Conservation (phyloP, 2,113 vertebrate species). For the Apteryx owenii region DNA sequence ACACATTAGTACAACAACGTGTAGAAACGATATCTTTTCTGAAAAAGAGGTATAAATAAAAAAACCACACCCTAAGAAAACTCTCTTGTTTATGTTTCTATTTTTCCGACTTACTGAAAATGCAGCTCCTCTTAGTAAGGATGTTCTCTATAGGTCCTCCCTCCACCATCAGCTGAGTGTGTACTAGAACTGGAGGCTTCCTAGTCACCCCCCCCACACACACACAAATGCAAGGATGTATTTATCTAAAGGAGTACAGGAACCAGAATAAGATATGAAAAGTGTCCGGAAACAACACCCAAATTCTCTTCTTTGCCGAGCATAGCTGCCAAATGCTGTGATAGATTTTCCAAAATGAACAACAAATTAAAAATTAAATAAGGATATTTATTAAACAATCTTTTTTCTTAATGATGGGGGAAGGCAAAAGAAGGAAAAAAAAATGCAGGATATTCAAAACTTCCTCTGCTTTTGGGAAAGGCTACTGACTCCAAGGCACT, state of each 20-base stretch:
- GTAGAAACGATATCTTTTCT: background rate
- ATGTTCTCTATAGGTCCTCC: background rate
- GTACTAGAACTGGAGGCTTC: background rate
- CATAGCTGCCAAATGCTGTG: background rate
- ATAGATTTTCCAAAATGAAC: background rate
- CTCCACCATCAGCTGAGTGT: background rate
- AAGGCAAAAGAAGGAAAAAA: background rate
- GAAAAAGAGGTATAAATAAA: background rate
- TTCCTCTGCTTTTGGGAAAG: background rate
- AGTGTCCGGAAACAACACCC: background rate
- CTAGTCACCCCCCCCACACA: rapidly evolving
- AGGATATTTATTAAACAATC: background rate
- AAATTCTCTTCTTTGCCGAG: background rate
- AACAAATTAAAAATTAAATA: background rate
- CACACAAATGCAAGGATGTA: background rate
- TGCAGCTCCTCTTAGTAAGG: background rate
- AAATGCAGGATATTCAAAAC: background rate
- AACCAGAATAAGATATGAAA: background rate
- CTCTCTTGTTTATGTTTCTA: background rate
- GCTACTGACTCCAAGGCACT: background rate
- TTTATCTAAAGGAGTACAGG: background rate
- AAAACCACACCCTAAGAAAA: background rate
- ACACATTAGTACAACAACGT: too few species aligned
- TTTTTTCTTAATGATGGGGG: background rate
- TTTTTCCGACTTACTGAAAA: background rate